A percentile compares a stretch with the other conserved stretches of the same genome.
phyloP scores from a whole-genome alignment of 92 coral and sea anemone species.

The Phymanthus crucifer region DNA sequence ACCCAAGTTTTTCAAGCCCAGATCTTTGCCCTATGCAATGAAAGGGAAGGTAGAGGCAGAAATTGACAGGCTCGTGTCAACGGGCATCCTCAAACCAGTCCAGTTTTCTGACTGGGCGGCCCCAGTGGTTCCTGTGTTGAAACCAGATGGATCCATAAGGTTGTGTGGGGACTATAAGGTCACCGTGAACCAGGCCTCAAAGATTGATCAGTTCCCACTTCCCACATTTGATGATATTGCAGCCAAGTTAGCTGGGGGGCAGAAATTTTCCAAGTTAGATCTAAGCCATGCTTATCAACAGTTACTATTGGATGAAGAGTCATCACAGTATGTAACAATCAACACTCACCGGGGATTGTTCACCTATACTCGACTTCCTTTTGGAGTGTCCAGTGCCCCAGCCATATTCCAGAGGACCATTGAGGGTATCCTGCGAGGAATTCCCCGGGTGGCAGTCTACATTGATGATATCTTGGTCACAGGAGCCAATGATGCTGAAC shows the following conservation, averaged over 20 bases:
- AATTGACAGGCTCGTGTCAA: too few species aligned
- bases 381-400: conserved; percentile 30
- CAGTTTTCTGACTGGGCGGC: too few species aligned
- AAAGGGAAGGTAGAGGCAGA: too few species aligned
- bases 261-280: conserved; percentile 32
- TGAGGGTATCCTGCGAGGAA: conserved; percentile 21
- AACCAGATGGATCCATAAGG: conserved; percentile 35
- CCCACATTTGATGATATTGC: conserved; percentile 51
- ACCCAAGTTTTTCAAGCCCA: background rate
- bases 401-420: conserved; percentile 37
- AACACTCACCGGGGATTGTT: conserved; percentile 30
- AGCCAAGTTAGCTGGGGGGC: conserved; percentile 31
- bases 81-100: too few species aligned
- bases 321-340: conserved; percentile 32
- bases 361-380: conserved; percentile 26
- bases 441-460: conserved; percentile 5
- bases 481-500: too few species aligned
- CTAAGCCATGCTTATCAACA: conserved; percentile 58
- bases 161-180: conserved; percentile 61
- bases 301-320: conserved; percentile 35
- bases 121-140: conserved; percentile 1
- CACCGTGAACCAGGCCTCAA: conserved; percentile 54
- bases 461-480: too few species aligned
- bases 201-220: conserved; percentile 61
- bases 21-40: background rate